phyloP scores from a whole-genome alignment of 2,888 invertebrate genomes.

The Neoitamus cyanurus region DNA sequence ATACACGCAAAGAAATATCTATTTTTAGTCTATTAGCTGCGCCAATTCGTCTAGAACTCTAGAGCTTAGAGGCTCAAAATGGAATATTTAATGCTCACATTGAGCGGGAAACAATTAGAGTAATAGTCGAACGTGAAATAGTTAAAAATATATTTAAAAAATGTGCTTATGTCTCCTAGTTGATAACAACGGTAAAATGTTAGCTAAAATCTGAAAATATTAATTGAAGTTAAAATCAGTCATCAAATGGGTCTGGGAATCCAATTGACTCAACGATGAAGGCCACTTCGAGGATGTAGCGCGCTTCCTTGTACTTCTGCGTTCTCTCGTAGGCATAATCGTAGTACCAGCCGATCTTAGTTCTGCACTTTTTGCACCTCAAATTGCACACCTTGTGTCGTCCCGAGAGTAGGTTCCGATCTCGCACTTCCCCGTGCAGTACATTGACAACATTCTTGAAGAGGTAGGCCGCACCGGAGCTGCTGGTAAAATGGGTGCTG shows the following conservation, averaged over 20 bases:
- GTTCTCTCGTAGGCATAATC: neutral
- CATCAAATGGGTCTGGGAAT: neutral
- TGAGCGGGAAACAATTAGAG: neutral
- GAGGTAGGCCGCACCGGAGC: neutral
- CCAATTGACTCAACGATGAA: neutral
- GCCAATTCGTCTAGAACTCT: too few relatives aligned
- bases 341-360: conserved; percentile 6
- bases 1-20: too few relatives aligned
- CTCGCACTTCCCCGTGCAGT: neutral
- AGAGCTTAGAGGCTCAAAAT: too few relatives aligned
- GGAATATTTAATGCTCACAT: too few relatives aligned
- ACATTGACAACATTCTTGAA: neutral
- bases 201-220: neutral
- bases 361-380: conserved; percentile 4
- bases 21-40: too few relatives aligned
- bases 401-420: neutral
- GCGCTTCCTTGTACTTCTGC: neutral
- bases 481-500: neutral
- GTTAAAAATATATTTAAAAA: neutral
- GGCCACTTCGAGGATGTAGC: neutral
- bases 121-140: neutral
- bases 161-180: neutral
- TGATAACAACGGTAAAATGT: neutral
- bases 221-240: neutral
- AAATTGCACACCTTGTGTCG: neutral